Evolutionary conservation across 1,140 invertebrate species (phyloP).

Genomic region (Listronotus oregonensis): DNA sequence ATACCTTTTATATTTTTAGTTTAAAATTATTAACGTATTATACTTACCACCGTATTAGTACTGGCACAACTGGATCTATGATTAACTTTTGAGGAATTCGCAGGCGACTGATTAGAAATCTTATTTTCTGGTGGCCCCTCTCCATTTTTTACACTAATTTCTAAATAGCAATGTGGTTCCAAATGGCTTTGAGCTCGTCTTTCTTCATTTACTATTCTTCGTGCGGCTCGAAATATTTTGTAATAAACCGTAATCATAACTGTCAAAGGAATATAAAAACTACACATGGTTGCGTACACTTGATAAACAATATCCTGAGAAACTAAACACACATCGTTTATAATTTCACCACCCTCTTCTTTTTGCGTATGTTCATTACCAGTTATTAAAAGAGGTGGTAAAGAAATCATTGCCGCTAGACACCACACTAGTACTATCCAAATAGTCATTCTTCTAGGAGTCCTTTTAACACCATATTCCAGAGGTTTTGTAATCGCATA

Average conservation of each 20-base stretch:
- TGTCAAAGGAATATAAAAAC: conserved; percentile 86
- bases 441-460: conserved; percentile 79
- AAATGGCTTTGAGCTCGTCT: conserved; percentile 82
- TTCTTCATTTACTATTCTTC: conserved; percentile 84
- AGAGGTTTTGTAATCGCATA: conserved; percentile 90
- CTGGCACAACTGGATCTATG: conserved; percentile 62
- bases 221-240: conserved; percentile 85
- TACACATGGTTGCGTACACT: conserved; percentile 87
- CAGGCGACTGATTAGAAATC: conserved; percentile 58
- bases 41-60: conserved; percentile 67
- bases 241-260: conserved; percentile 92
- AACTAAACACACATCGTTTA: conserved; percentile 72
- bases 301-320: conserved; percentile 88
- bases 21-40: no score
- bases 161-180: conserved; percentile 74
- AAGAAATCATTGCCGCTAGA: conserved; percentile 84
- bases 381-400: conserved; percentile 85
- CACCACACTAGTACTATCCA: conserved; percentile 90
- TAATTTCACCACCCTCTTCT: conserved; percentile 55
- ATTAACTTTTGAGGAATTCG: conserved; percentile 56
- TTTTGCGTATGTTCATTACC: conserved; percentile 77
- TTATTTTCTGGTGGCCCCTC: conserved; percentile 67
- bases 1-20: no score
- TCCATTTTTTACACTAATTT: conserved; percentile 73
- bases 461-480: conserved; percentile 86